A percentile compares a stretch with the other conserved stretches of the same genome.
These are phyloP conservation scores for Blastomussa wellsi DNA, from an alignment of 92 coral and sea anemone genomes.

Conservation along the genomic window DNA sequence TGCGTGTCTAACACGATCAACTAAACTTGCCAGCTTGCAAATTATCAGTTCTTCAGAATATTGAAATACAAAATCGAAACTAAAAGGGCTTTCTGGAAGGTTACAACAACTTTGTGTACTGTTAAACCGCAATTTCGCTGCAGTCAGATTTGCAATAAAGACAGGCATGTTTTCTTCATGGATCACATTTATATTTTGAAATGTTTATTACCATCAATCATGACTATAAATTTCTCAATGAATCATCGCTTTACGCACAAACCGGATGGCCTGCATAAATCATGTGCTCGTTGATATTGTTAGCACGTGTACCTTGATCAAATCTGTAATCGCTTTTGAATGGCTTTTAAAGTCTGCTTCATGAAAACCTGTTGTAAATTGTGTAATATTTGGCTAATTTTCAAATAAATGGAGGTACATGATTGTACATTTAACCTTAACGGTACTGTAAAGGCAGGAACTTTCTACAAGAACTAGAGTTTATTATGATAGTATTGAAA, in stretches of 20 bases:
- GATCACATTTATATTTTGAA: background rate
- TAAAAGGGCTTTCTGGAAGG: background rate
- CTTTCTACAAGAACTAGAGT: background rate
- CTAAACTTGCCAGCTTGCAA: background rate
- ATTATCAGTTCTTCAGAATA: background rate
- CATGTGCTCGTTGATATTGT: conserved; percentile 16
- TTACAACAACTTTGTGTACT: background rate
- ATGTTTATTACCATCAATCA: conserved; percentile 9
- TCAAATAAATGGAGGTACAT: background rate
- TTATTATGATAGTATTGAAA: background rate
- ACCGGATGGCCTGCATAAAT: conserved; percentile 23
- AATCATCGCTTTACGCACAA: conserved; percentile 25
- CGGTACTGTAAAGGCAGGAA: background rate
- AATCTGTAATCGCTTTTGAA: background rate
- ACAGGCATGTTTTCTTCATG: background rate
- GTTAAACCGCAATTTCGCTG: background rate
- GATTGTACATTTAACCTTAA: background rate
- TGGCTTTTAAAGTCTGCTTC: background rate
- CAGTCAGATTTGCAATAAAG: background rate
- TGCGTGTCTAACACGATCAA: background rate
- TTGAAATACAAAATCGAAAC: conserved; percentile 9
- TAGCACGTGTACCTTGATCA: background rate
- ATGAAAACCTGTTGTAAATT: background rate
- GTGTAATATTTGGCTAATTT: background rate
- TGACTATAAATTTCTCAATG: conserved; percentile 16